These are phyloP conservation scores for Chymomyza procnemis DNA, from an alignment of 2,888 invertebrate genomes.

Conservation along the genomic window DNA sequence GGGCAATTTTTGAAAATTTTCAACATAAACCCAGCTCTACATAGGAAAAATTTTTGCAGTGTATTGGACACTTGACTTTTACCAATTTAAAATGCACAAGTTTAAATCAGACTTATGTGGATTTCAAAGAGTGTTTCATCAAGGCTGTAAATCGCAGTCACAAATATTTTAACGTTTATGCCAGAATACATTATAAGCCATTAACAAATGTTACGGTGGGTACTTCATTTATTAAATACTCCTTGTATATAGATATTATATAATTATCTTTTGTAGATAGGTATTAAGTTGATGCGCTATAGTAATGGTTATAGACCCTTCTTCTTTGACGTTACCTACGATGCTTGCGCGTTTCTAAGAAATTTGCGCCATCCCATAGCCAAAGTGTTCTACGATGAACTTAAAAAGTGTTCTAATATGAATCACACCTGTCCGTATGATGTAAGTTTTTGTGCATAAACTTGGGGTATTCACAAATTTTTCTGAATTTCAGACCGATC, in stretches of 20 bases:
- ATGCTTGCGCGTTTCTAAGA: slow-evolving; percentile 12
- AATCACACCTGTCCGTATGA: slow-evolving; percentile 37
- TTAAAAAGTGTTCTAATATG: slow-evolving; percentile 11
- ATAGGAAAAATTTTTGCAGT: neutral
- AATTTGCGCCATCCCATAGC: slow-evolving; percentile 5
- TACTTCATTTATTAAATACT: neutral
- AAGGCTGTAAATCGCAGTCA: slow-evolving; percentile 38
- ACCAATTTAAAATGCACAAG: slow-evolving; percentile 29
- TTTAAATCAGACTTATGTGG: neutral
- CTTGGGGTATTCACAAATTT: neutral
- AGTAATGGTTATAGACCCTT: slow-evolving; percentile 8
- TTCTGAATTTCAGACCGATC: slow-evolving; percentile 16
- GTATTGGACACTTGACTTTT: slow-evolving; percentile 12
- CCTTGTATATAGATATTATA: neutral
- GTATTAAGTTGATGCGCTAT: slow-evolving; percentile 5
- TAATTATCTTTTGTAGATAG: neutral
- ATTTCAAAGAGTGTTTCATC: slow-evolving; percentile 22
- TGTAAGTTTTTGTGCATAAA: neutral
- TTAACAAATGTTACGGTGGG: slow-evolving; percentile 28
- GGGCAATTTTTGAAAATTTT: neutral
- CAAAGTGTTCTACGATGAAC: slow-evolving; percentile 4
- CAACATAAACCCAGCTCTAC: neutral
- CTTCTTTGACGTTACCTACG: slow-evolving; percentile 4
- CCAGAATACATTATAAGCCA: neutral
- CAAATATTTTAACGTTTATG: slow-evolving; percentile 26